Evolutionary conservation across 2,888 invertebrate species (phyloP), one percentile per base, ranked within the genome.

Genomic region (Neuroscelio doddi): DNA sequence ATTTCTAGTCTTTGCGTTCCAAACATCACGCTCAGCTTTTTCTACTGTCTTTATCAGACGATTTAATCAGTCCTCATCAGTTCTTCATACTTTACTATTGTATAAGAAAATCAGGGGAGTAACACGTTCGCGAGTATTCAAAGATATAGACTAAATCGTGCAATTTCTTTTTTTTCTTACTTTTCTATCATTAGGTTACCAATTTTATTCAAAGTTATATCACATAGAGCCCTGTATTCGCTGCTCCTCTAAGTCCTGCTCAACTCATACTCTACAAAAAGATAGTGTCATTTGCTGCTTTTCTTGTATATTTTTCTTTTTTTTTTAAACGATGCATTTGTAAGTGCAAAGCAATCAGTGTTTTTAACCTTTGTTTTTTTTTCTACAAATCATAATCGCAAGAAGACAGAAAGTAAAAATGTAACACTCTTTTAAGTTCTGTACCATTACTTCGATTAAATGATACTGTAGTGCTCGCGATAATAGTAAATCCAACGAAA

Each of bases 21-120:
- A 27, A 44, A 58, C 29, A 27, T 30, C n/a, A 3, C 15, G 16
- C n/a, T n/a, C n/a, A n/a, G n/a, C n/a, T 38, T 15, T 4, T 34
- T 21, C 3, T 10, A 12, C 55, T 62, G 49, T 47, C 3, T 34
- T 42, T 27, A 17, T 27, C 16, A 12, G 1, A 21, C 21, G 5
- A 12, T 61, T 41, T 47, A 55, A 30, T 51, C 36, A 14, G 14
- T 45, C 45, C 44, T 36, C 32, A 53, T 68, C 44, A 59, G 55
- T 72, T 55, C 41, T 70, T 63, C 47, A 49, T 70, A 71, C 47
- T 68, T 67, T 62, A 55, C 58, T 58, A 57, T 58, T 59, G 59
- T 67, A 53, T 38, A 58, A 57, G 50, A 67, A 72, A 73, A 68
- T 62, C 73, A 74, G 74, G 73, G 75, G 71, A 77, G 75, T 75